Evolutionary conservation across 2,113 vertebrate species (phyloP), one percentile per base, ranked within the genome.

Genomic region (Pelecanoides urinatrix): DNA sequence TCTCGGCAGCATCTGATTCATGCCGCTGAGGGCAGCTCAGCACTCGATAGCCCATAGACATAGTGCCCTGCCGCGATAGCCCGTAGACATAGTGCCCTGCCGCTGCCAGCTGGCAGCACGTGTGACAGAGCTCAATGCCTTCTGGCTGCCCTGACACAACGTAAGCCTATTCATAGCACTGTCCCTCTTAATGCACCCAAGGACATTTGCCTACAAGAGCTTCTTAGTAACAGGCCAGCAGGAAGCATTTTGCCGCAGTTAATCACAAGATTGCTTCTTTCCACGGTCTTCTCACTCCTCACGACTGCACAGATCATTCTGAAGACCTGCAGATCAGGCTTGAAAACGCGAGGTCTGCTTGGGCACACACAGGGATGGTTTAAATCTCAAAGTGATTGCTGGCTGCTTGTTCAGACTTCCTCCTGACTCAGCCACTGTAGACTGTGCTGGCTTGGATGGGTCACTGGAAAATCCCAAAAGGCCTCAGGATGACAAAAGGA

Each of bases 401-500:
- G 84, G 32, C 58, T 76, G 66, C 45, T 47, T 55, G 47, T 80
- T 88, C 49, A 62, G 61, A 47, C 56, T 56, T 85, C 87, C 68
- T 94, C 45, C 70, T 16, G 2, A 88, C 74, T 90, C 82, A 90
- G 89, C 63, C 71, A 29, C 53, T 63, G 42, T 25, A 90, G 72
- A 36, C 40, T 75, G 15, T 47, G 49, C 81, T 89, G 76, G 61
- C 34, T 97, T 96, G 94, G 94, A 94, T 67, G 86, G 79, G 85
- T 86, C 86, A 47, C 83, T 97, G 95, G 97, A 96, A 98, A 97
- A 96, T 94, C 88, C 86, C 90, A 9, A 27, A 93, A 90, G 84
- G 55, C 73, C 65, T 94, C 76, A 52, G 78, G 65, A 94, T 95
- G 94, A 94, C 94, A 97, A 88, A 97, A 88, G 83, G 95, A 81